Conservation (phyloP, 2,797 vertebrate genomes). For the Crenuchus spilurus region DNA sequence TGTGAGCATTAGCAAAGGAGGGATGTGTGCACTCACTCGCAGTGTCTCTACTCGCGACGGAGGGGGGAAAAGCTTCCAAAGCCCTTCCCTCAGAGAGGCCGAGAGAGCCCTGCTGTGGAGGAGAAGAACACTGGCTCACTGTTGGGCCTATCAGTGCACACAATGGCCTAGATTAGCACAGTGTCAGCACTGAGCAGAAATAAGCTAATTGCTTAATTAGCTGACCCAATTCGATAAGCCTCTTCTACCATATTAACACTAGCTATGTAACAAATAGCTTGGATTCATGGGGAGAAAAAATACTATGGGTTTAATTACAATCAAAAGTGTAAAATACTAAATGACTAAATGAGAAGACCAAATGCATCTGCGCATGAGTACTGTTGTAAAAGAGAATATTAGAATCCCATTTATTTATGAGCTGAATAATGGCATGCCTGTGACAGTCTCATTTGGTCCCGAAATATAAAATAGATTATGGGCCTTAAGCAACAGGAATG, state of each 20-base stretch:
- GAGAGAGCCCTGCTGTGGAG: constrained; percentile 54
- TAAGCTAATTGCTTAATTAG: constrained; percentile 87
- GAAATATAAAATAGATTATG: constrained; percentile 17
- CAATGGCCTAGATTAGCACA: constrained; percentile 79
- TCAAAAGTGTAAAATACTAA: constrained; percentile 75
- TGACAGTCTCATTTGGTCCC: constrained; percentile 3
- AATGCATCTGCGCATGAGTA: constrained; percentile 54
- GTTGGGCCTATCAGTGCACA: constrained; percentile 74
- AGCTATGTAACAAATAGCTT: constrained; percentile 78
- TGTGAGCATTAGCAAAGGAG: constrained; percentile 72
- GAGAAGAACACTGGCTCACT: constrained; percentile 62
- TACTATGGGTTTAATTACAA: constrained; percentile 76
- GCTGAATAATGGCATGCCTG: constrained; percentile 28
- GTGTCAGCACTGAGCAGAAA: constrained; percentile 80
- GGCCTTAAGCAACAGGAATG: constrained; percentile 11
- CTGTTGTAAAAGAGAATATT: constrained; percentile 45
- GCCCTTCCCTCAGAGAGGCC: constrained; percentile 58
- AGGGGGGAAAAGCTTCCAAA: constrained; percentile 70
- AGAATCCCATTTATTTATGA: constrained; percentile 32
- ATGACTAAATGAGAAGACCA: constrained; percentile 70
- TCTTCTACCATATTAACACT: constrained; percentile 81
- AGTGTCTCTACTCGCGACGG: constrained; percentile 54
- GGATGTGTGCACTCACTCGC: constrained; percentile 69
- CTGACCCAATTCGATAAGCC: constrained; percentile 84
- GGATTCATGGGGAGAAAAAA: constrained; percentile 66